Conservation (phyloP, 1,140 invertebrate genomes). For the Drosophila kurseongensis region DNA sequence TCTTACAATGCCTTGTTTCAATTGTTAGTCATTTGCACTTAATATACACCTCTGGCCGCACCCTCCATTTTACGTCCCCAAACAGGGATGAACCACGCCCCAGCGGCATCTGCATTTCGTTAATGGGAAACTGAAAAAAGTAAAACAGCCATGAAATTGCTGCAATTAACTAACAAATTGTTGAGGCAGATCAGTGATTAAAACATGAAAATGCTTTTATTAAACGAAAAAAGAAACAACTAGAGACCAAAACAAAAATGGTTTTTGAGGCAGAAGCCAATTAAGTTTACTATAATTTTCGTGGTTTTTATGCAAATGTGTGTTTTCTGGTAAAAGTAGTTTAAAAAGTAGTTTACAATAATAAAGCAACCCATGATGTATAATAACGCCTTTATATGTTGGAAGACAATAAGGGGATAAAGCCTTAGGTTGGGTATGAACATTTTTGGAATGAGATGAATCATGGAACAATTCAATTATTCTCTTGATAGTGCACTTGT, state of each 20-base stretch:
- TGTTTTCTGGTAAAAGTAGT: neutral
- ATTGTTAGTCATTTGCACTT: slow-evolving; percentile 31
- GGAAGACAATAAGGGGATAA: neutral
- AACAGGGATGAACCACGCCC: slow-evolving; percentile 16
- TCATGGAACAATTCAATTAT: slow-evolving; percentile 2
- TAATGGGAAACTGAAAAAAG: slow-evolving; percentile 22
- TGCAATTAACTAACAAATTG: slow-evolving; percentile 76
- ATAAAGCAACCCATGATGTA: neutral
- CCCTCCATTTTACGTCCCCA: neutral
- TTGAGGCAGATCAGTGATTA: slow-evolving; percentile 76
- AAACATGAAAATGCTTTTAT: slow-evolving; percentile 76
- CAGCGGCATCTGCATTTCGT: slow-evolving; percentile 30
- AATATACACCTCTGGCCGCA: slow-evolving; percentile 8
- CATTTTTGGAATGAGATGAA: slow-evolving; percentile 4
- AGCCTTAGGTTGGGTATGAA: neutral
- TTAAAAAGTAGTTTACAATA: neutral
- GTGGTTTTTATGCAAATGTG: slow-evolving; percentile 13
- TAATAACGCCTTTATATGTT: neutral
- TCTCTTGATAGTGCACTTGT: neutral
- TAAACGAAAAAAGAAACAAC: slow-evolving; percentile 20
- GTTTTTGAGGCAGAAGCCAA: slow-evolving; percentile 3
- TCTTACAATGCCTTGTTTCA: slow-evolving; percentile 11
- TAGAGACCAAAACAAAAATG: slow-evolving; percentile 25
- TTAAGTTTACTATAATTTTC: slow-evolving; percentile 40
- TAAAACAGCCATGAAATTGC: slow-evolving; percentile 62